Percentiles rank a stretch among this genome's conserved stretches.
Evolutionary conservation across 2,113 vertebrate species (phyloP).

Genomic region (Carassius auratus): DNA sequence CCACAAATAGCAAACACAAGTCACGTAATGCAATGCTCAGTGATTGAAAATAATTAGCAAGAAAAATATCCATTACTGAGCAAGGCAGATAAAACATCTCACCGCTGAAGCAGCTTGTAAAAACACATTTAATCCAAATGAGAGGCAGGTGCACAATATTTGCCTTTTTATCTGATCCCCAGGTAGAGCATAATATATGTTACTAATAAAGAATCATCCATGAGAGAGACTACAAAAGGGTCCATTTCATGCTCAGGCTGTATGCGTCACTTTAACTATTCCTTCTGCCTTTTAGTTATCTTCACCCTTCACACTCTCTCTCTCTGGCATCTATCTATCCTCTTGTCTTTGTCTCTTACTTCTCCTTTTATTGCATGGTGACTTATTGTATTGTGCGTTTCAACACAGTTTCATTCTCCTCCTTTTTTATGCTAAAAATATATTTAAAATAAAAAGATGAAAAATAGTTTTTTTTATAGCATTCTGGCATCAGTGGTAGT

Average conservation of each 20-base stretch:
- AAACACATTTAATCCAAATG: constrained; percentile 48
- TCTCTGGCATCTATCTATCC: constrained; percentile 14
- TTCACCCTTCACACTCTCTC: too few species aligned
- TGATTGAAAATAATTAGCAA: neutral
- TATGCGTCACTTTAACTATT: constrained; percentile 25
- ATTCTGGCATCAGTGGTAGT: neutral
- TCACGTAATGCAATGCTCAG: neutral
- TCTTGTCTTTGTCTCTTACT: constrained; percentile 34
- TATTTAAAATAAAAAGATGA: neutral
- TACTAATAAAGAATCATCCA: constrained; percentile 15
- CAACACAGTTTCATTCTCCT: constrained; percentile 32
- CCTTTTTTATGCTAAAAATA: constrained; percentile 6
- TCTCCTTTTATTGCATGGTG: constrained; percentile 35
- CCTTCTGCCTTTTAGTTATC: neutral
- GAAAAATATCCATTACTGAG: constrained; percentile 11
- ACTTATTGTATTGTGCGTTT: constrained; percentile 60
- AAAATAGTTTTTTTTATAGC: neutral
- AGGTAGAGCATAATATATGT: neutral
- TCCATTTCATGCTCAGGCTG: constrained; percentile 17
- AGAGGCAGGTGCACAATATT: constrained; percentile 40
- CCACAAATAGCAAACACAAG: neutral
- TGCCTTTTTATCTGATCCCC: constrained; percentile 44
- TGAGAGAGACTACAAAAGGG: neutral
- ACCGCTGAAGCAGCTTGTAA: constrained; percentile 50
- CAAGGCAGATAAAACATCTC: constrained; percentile 30